Conservation (phyloP, 2,888 invertebrate species). For the Agriopis leucophaearia region DNA sequence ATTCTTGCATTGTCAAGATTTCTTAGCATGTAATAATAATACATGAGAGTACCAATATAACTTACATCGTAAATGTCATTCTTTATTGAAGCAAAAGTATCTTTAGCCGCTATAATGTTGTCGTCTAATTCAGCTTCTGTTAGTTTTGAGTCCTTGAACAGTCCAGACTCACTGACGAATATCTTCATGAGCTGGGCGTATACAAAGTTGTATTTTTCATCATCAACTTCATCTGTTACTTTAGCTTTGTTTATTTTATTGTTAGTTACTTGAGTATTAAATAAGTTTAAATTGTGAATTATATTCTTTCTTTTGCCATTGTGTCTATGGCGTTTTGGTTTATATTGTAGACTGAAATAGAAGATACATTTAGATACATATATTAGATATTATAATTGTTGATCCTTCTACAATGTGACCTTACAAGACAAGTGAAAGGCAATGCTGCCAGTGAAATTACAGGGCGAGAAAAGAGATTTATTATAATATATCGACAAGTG, state of each 20-base stretch:
- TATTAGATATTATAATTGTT: background rate
- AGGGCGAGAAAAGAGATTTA: no score
- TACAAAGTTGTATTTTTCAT: constrained; percentile 67
- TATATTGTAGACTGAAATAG: constrained; percentile 42
- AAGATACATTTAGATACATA: constrained; percentile 1
- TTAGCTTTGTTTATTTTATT: constrained; percentile 15
- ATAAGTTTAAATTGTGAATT: constrained; percentile 1
- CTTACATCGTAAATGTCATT: constrained; percentile 85
- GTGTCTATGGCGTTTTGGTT: constrained; percentile 42
- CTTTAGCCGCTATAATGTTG: constrained; percentile 70
- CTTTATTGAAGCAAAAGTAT: constrained; percentile 80
- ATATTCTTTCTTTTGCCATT: constrained; percentile 43
- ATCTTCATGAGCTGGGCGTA: constrained; percentile 77
- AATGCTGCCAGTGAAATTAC: background rate
- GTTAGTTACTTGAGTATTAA: background rate
- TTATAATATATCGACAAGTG: no score
- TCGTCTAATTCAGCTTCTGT: constrained; percentile 74
- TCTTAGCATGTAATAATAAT: background rate
- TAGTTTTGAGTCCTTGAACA: constrained; percentile 58
- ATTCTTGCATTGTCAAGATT: no score
- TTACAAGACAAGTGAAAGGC: background rate
- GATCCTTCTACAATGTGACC: background rate
- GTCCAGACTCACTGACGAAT: constrained; percentile 71
- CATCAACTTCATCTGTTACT: constrained; percentile 44
- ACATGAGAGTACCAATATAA: background rate